Evolutionary conservation across 2,888 invertebrate genomes (phyloP), one percentile per base, ranked within the genome.

Genomic region (Trisateles emortualis): DNA sequence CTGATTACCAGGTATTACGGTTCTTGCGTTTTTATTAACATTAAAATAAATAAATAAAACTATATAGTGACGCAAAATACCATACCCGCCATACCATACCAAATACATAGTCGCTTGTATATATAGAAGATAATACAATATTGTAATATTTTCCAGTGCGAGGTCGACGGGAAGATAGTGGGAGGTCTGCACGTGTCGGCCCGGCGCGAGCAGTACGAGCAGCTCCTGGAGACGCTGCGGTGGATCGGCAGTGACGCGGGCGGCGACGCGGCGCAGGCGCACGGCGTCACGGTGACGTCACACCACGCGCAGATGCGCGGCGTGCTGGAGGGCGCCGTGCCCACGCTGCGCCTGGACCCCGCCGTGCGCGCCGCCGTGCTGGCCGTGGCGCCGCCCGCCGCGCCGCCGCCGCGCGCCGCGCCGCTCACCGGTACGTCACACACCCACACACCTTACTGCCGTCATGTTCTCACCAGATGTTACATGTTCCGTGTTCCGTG

Each of bases 171-270:
- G 19, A 94, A 94, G 64, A 96, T 98, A 11, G 96, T 98, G 32
- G 97, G 96, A 44, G 96, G 96, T 0, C 88, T 99, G 46, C 97
- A 97, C 86, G 95, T 99, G 29, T 97, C 97, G 0, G 90, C 99
- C 41, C 96, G 97, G 0, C 95, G 98, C 43, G 95, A 95, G 47
- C 98, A 98, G 82, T 99, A 98, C 84, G 97, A 98, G 81, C 98
- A 98, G 86, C 90, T 99, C 38, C 87, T 98, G 58, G 97, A 97
- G 72, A 96, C 97, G 19, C 77, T 94, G 52, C 79, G 53, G 79
- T 92, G 68, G 81, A 74, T 68, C 71, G 81, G 54, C 75, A 80
- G 54, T 73, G 75, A 71, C 43, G 42, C 66, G 43, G 65, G 66
- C 17, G 74, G 29, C 64, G 64, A 64, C 2, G 53, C 32, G 2